Conservation (phyloP, 2,888 invertebrate genomes). For the Lasioglossum zephyrum region DNA sequence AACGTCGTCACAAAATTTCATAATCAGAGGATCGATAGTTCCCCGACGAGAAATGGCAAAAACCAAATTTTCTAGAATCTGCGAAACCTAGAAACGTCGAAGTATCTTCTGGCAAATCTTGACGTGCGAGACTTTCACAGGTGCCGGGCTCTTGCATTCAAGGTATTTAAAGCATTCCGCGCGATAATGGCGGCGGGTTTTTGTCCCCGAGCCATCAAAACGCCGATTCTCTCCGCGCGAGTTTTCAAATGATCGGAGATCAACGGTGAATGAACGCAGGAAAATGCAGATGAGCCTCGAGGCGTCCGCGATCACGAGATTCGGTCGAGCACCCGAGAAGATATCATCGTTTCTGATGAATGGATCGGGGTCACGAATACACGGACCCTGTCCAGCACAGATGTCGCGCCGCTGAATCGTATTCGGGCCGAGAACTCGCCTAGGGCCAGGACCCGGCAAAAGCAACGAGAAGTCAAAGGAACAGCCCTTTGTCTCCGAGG, state of each 20-base stretch:
- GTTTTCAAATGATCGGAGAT: neutral
- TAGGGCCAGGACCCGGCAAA: constrained; percentile 34
- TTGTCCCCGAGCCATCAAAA: neutral
- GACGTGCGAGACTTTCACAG: neutral
- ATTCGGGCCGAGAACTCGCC: constrained; percentile 66
- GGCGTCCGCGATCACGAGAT: constrained; percentile 30
- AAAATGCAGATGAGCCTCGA: constrained; percentile 29
- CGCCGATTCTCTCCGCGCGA: neutral
- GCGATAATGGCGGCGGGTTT: neutral
- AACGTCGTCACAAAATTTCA: too few species aligned
- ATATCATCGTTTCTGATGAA: constrained; percentile 66
- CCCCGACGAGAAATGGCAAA: too few species aligned
- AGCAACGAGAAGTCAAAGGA: constrained; percentile 25
- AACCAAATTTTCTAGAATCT: neutral
- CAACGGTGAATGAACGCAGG: neutral
- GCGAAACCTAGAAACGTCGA: neutral
- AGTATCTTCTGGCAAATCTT: neutral
- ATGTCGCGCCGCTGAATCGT: constrained; percentile 57
- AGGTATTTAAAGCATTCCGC: neutral
- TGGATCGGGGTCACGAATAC: constrained; percentile 77
- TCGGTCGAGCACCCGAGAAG: constrained; percentile 55
- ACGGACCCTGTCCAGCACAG: constrained; percentile 67
- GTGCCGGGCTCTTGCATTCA: neutral
- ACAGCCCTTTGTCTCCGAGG: constrained; percentile 1
- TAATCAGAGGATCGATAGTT: too few species aligned